These are phyloP conservation scores for Oncopeltus fasciatus DNA, from an alignment of 1,140 invertebrate genomes.

Conservation along the genomic window DNA sequence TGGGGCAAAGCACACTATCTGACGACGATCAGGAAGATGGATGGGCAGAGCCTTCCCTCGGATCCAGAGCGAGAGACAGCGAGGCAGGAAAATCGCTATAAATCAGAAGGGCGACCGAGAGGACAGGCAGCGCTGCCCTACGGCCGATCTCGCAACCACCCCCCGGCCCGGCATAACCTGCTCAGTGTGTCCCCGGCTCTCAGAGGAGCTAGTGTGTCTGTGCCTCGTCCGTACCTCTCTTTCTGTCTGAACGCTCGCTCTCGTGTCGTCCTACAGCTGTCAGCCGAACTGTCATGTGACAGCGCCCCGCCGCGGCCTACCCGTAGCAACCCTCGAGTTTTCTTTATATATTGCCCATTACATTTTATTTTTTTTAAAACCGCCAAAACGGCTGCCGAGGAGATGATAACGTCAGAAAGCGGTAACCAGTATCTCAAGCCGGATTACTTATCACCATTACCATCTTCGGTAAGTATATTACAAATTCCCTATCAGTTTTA, in stretches of 20 bases:
- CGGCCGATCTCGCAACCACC: neutral
- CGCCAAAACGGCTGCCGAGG: neutral
- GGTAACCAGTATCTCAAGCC: conserved; percentile 86
- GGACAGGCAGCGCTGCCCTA: neutral
- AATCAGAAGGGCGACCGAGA: neutral
- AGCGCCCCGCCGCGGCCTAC: neutral
- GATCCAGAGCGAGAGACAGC: no score
- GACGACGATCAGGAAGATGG: neutral
- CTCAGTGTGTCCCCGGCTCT: neutral
- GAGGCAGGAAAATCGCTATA: neutral
- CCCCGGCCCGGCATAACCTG: neutral
- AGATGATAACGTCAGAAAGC: conserved; percentile 30
- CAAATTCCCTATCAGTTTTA: no score
- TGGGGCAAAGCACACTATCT: neutral
- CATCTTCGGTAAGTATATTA: conserved; percentile 81
- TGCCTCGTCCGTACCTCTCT: neutral
- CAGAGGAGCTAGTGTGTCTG: neutral
- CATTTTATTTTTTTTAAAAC: neutral
- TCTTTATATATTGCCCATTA: neutral
- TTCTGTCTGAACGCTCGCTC: no score
- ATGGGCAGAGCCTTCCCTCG: neutral
- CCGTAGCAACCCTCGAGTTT: neutral
- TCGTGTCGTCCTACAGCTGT: no score
- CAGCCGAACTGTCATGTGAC: neutral
- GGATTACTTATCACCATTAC: conserved; percentile 80